Evolutionary conservation across 2,797 vertebrate genomes (phyloP).

Genomic region (Enteromius trimaculatus): DNA sequence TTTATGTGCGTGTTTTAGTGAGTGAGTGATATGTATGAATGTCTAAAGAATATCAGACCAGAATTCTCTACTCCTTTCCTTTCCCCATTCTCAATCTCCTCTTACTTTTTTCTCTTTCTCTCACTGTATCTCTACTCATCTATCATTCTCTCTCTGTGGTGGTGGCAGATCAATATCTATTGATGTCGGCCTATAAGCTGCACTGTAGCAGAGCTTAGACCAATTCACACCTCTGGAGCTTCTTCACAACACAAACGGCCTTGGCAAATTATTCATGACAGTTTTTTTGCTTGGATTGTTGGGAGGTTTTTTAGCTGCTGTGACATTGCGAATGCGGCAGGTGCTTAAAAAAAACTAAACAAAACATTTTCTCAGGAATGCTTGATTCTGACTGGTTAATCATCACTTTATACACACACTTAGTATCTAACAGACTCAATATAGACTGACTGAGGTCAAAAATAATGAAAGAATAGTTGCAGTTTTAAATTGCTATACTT

Average conservation of each 20-base stretch:
- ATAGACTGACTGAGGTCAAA: not conserved
- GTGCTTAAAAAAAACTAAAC: not conserved
- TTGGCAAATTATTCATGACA: slow-evolving; percentile 10
- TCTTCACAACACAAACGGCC: not conserved
- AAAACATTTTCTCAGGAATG: not conserved
- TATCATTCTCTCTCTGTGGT: slow-evolving; percentile 38
- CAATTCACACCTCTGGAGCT: slow-evolving; percentile 19
- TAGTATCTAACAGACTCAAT: not conserved
- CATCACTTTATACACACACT: no score
- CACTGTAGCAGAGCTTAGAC: slow-evolving; percentile 7
- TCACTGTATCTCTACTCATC: slow-evolving; percentile 14
- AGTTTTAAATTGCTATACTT: not conserved
- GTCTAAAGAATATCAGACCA: not conserved
- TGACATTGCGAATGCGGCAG: not conserved
- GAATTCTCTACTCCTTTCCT: not conserved
- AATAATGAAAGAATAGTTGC: not conserved
- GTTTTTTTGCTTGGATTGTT: slow-evolving; percentile 8
- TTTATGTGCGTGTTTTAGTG: not conserved
- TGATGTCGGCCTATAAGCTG: slow-evolving; percentile 39
- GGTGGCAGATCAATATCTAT: slow-evolving; percentile 45
- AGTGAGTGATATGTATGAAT: no score
- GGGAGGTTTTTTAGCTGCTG: not conserved
- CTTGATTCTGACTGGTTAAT: not conserved
- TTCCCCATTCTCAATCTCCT: not conserved
- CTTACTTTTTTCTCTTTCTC: not conserved